These are phyloP conservation scores for Zaprionus africanus DNA, from an alignment of 1,140 invertebrate species.

Conservation along the genomic window DNA sequence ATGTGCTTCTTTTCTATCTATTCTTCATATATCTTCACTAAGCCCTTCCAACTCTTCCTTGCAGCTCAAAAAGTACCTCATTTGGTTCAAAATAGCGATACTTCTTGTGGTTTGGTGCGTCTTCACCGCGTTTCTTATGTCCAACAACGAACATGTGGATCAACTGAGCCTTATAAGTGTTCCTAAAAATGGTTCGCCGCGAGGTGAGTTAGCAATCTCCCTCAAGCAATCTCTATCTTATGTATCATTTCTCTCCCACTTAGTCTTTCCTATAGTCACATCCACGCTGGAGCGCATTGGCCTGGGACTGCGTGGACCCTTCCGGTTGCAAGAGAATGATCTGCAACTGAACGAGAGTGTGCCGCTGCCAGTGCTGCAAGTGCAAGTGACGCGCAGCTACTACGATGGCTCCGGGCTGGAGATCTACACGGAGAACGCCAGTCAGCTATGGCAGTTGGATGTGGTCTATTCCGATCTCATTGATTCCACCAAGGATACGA, in stretches of 20 bases:
- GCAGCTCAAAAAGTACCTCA: constrained; percentile 72
- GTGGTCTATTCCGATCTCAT: constrained; percentile 71
- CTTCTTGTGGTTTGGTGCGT: constrained; percentile 86
- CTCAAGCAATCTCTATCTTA: not conserved
- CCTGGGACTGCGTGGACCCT: constrained; percentile 57
- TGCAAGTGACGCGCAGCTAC: constrained; percentile 69
- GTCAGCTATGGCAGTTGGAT: constrained; percentile 67
- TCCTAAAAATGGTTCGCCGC: constrained; percentile 77
- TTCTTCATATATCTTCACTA: not conserved
- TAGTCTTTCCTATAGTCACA: constrained; percentile 67
- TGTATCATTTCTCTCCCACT: too few species aligned
- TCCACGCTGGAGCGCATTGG: constrained; percentile 62
- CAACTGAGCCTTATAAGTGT: constrained; percentile 87
- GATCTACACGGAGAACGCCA: constrained; percentile 66
- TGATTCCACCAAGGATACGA: constrained; percentile 68
- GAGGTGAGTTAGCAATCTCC: constrained; percentile 47
- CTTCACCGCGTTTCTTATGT: constrained; percentile 88
- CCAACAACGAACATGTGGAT: constrained; percentile 87
- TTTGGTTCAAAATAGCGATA: constrained; percentile 84
- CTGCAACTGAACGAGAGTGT: constrained; percentile 60
- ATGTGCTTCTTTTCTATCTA: not conserved
- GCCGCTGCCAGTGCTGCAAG: constrained; percentile 62
- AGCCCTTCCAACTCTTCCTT: not conserved
- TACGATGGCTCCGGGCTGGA: constrained; percentile 64
- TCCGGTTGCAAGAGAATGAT: constrained; percentile 74